Percentiles rank a stretch among this genome's conserved stretches.
Conservation (phyloP, 53 echinoderm and acorn worm genomes). For the Astropecten irregularis region DNA sequence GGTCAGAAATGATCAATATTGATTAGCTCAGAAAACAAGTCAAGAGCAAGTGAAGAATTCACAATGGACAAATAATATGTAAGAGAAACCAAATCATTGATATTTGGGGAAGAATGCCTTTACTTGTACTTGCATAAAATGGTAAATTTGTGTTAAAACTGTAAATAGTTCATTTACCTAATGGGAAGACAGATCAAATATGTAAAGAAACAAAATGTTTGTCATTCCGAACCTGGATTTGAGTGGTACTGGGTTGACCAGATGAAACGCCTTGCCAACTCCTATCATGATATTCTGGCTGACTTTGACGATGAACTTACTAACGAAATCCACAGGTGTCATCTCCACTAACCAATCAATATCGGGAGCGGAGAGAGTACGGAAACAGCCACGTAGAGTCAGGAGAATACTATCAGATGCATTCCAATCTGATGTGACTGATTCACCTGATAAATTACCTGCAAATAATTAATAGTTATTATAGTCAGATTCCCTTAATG, state of each 20-base stretch:
- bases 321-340: constrained; percentile 66
- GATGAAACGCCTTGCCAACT: constrained; percentile 62
- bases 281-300: constrained; percentile 57
- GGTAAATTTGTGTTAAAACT: too few species aligned
- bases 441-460: constrained; percentile 67
- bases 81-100: too few species aligned
- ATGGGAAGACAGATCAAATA: too few species aligned
- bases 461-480: too few species aligned
- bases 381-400: constrained; percentile 48
- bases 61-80: too few species aligned
- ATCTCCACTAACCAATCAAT: constrained; percentile 60
- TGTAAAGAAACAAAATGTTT: too few species aligned
- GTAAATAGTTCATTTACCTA: too few species aligned
- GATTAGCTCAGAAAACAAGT: too few species aligned
- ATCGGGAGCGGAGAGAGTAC: constrained; percentile 45
- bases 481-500: too few species aligned
- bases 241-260: constrained; percentile 51
- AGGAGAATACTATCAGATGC: constrained; percentile 57
- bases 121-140: too few species aligned
- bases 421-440: constrained; percentile 41
- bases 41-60: too few species aligned
- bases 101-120: too few species aligned
- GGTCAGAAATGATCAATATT: not conserved
- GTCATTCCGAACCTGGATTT: constrained; percentile 55
- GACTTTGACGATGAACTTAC: constrained; percentile 50